Conservation (phyloP, 2,797 vertebrate genomes). For the Phoeniculus purpureus region DNA sequence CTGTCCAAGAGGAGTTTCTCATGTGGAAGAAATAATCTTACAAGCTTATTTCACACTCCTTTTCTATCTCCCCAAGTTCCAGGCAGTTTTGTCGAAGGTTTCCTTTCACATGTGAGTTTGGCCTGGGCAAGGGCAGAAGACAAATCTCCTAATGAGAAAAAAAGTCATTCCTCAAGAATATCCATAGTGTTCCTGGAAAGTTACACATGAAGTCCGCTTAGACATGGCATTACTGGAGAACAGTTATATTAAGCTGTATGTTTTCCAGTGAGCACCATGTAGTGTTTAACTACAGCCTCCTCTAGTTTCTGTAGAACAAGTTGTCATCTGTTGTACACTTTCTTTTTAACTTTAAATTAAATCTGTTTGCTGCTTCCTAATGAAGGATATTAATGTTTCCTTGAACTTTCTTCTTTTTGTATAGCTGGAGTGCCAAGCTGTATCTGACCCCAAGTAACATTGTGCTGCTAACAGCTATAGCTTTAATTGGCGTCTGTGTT, state of each 20-base stretch:
- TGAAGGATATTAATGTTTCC: conserved; percentile 25
- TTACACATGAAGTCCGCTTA: conserved; percentile 7
- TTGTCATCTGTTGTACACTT: background rate
- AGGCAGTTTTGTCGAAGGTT: background rate
- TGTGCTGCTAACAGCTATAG: conserved; percentile 93
- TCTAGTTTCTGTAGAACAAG: background rate
- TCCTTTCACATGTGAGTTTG: background rate
- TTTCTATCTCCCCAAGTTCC: background rate
- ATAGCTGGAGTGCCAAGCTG: conserved; percentile 94
- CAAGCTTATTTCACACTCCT: background rate
- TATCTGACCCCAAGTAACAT: conserved; percentile 98
- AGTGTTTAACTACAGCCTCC: background rate
- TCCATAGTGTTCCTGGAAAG: background rate
- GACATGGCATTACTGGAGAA: background rate
- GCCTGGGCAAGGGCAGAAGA: background rate
- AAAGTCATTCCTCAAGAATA: background rate
- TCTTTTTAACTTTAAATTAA: conserved; percentile 8
- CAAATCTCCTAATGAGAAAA: conserved; percentile 11
- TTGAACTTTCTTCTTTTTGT: conserved; percentile 41
- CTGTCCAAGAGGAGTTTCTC: background rate
- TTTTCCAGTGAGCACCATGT: conserved; percentile 7
- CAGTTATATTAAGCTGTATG: background rate
- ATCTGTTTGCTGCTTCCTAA: background rate
- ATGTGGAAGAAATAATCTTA: background rate
- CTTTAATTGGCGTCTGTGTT: conserved; percentile 93